Conservation (phyloP, 2,888 invertebrate species). For the Dioctria linearis region DNA sequence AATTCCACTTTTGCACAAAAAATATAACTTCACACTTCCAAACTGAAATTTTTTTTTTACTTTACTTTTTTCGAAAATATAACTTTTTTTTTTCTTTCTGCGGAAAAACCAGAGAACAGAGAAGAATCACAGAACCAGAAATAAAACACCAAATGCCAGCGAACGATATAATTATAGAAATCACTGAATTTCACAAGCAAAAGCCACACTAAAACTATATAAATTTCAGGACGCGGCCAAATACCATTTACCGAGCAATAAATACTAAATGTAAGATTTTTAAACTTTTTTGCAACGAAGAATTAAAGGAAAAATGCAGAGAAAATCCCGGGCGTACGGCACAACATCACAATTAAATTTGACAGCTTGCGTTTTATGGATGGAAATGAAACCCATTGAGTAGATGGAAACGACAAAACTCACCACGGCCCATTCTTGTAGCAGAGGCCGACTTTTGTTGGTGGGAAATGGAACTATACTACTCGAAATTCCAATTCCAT, state of each 20-base stretch:
- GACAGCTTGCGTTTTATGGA: slow-evolving; percentile 32
- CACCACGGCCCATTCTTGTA: slow-evolving; percentile 12
- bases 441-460: background rate
- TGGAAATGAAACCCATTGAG: no score
- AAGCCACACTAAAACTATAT: background rate
- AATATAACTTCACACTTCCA: slow-evolving; percentile 12
- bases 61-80: background rate
- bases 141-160: slow-evolving; percentile 32
- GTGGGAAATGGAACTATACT: background rate
- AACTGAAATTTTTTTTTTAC: background rate
- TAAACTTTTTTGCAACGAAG: background rate
- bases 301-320: slow-evolving; percentile 12
- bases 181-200: slow-evolving; percentile 15
- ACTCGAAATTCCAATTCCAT: background rate
- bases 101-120: slow-evolving; percentile 12
- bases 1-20: slow-evolving; percentile 11
- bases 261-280: background rate
- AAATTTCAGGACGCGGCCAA: background rate
- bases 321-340: slow-evolving; percentile 13
- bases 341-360: slow-evolving; percentile 47
- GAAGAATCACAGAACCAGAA: slow-evolving; percentile 42
- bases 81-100: background rate
- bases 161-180: slow-evolving; percentile 2
- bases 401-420: background rate
- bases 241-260: slow-evolving; percentile 28